Base-by-base conservation (phyloP, 2,888 invertebrate genomes). In the Latheticus oryzae region DNA sequence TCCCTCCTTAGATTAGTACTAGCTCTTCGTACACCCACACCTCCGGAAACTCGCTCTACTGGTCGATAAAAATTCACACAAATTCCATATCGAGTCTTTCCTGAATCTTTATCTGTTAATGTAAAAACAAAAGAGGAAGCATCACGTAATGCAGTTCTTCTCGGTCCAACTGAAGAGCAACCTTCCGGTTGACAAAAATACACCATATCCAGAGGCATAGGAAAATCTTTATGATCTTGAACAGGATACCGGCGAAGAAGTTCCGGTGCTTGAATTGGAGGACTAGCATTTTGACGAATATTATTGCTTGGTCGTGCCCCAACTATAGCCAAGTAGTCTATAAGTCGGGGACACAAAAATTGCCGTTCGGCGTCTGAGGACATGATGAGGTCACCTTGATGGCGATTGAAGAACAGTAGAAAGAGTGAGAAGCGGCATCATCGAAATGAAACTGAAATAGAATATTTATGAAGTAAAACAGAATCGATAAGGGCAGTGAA, bases 101-200 rank as follows among this genome's bases (percentile, higher is more conserved):
- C 97, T 7, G 97, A 96, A 81, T 99, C 99, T 79, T 99, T 99
- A 78, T 99, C 99, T 11, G 99, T 99, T 65, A 99, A 85, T 4
- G 95, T 95, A 78, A 98, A 99, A 8, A 98, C 97, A 80, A 99
- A 99, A 8, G 97, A 97, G 16, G 93, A 92, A 43, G 95, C 92
- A 78, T 99, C 97, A 57, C 96, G 83, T 37, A 89, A 82, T 23
- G 89, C 88, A 11, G 91, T 89, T 61, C 92, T 86, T 68, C 93
- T 87, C 3, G 95, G 95, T 7, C 95, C 95, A 60, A 95, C 91
- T 60, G 90, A 92, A 62, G 90, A 90, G 78, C 98, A 99, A 50
- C 99, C 99, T 80, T 99, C 99, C 1, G 99, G 99, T 79, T 99
- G 99, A 76, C 99, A 99, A 82, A 99, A 99, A 80, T 96, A 98